Evolutionary conservation across 2,888 invertebrate species (phyloP).

Genomic region (Syrista parreyssii): DNA sequence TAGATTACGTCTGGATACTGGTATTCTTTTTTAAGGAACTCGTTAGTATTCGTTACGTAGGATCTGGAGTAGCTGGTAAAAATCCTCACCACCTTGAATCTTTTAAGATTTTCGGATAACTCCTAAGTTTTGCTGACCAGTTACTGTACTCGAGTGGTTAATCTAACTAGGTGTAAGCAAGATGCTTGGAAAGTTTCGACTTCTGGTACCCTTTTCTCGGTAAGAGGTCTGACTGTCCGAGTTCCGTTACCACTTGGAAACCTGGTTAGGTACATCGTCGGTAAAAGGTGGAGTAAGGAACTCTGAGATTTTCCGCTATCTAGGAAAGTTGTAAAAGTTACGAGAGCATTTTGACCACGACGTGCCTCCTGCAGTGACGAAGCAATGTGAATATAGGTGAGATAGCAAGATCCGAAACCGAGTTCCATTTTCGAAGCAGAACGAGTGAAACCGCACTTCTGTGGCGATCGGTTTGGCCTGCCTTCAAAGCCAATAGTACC

Average conservation of each 20-base stretch:
- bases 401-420: background rate
- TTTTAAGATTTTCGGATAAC: background rate
- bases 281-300: background rate
- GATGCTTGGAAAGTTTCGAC: background rate
- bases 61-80: background rate
- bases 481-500: conserved; percentile 12
- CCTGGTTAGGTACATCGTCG: background rate
- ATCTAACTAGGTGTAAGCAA: background rate
- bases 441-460: background rate
- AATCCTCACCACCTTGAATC: background rate
- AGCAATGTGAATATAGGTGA: background rate
- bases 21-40: too few species aligned
- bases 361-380: background rate
- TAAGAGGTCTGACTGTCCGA: background rate
- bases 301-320: background rate
- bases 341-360: background rate
- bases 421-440: background rate
- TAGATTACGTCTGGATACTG: background rate
- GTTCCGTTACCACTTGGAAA: background rate
- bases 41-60: too few species aligned
- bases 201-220: background rate
- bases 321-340: background rate
- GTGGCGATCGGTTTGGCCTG: background rate
- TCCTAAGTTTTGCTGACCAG: background rate
- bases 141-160: background rate